Evolutionary conservation across 2,113 vertebrate species (phyloP), one percentile per base, ranked within the genome.

Genomic region (Ascaphus truei): DNA sequence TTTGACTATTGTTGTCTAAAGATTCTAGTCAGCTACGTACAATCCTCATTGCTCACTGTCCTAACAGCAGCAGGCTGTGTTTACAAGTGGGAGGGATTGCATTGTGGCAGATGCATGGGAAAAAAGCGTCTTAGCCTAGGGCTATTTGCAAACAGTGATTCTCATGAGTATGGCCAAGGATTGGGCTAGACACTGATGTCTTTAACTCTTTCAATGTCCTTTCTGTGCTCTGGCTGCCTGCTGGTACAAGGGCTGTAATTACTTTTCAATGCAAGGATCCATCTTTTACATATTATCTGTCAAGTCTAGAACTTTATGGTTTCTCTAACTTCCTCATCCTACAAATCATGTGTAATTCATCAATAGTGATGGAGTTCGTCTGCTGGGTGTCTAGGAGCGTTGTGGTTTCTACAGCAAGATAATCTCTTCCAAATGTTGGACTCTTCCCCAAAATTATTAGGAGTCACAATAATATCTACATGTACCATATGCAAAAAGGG

Each of bases 131-230:
- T 78, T 77, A 72, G 78, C 82, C 79, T 77, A 79, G 79, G 82
- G 77, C 79, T 59, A 64, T 82, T 78, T 75, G 6, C 7, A 75
- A 71, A 69, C 61, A 3, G 48, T 75, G 78, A 62, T 69, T 7
- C 57, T 71, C 72, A 72, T 68, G 72, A 80, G 81, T 81, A 78
- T 83, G 79, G 79, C 77, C 59, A 72, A 8, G 75, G 23, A 9
- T 81, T 85, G 74, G 80, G 66, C 73, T 73, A 77, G 80, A 58
- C 78, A 74, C 76, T 3, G 3, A 57, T 80, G 79, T 80, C 75
- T 77, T 79, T 80, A 64, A 79, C n/a, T 5, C 66, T 71, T 78
- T 75, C 77, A 58, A 9, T 58, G 23, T 11, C 37, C 76, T 79
- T 77, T 80, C 82, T 76, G 81, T 76, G 31, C 72, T 47, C 13